Conservation (phyloP, 2,888 invertebrate genomes). For the Hydriomena furcata region DNA sequence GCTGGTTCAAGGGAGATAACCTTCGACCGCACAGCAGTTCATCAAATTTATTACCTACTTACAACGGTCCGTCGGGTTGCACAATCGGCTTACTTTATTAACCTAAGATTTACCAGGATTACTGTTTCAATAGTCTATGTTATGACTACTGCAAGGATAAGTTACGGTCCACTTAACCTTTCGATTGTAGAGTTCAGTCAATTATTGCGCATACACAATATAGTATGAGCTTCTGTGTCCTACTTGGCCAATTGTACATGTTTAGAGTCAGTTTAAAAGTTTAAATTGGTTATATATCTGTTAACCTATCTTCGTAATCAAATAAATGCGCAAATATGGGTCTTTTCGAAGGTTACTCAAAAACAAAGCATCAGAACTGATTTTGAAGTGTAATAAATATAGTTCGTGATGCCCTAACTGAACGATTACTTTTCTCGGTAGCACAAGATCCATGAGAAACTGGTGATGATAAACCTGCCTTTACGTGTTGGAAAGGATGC, state of each 20-base stretch:
- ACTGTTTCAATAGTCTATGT: conserved; percentile 48
- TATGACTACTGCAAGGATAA: too few species aligned
- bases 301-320: too few species aligned
- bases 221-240: conserved; percentile 62
- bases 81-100: conserved; percentile 29
- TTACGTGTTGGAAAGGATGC: background rate
- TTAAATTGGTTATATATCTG: too few species aligned
- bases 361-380: too few species aligned
- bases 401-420: too few species aligned
- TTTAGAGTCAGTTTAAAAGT: conserved; percentile 39
- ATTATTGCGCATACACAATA: conserved; percentile 71
- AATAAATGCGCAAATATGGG: too few species aligned
- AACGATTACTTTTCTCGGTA: too few species aligned
- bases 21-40: conserved; percentile 51
- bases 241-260: conserved; percentile 57
- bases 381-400: too few species aligned
- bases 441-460: background rate
- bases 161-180: conserved; percentile 68
- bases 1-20: conserved; percentile 62
- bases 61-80: conserved; percentile 41
- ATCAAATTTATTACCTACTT: conserved; percentile 55
- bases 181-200: conserved; percentile 69
- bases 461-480: background rate
- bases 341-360: too few species aligned
- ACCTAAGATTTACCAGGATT: conserved; percentile 42